Percentiles rank a stretch among this genome's conserved stretches.
Evolutionary conservation across 2,113 vertebrate genomes (phyloP).

Genomic region (Axis porcinus): DNA sequence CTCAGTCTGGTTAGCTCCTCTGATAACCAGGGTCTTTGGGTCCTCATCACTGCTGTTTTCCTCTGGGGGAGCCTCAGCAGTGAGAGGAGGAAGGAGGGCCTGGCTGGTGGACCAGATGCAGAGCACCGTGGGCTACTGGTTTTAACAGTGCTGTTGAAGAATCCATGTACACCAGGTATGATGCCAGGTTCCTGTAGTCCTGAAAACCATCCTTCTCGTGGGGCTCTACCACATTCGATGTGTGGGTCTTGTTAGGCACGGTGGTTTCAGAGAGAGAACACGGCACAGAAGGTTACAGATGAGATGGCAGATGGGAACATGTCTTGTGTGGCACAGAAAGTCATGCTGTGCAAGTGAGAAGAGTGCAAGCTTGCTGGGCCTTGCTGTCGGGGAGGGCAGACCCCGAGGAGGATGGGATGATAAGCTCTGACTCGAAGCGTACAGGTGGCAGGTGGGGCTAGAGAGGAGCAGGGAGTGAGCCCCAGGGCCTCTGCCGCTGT

Average conservation of each 20-base stretch:
- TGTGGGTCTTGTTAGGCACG: not conserved
- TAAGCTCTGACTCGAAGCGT: not conserved
- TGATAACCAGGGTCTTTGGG: not conserved
- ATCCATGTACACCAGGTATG: not conserved
- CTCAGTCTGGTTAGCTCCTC: not conserved
- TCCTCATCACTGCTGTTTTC: not conserved
- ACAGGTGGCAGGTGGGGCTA: not conserved
- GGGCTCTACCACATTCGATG: rapidly evolving
- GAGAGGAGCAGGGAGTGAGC: not conserved
- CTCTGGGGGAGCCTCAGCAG: not conserved
- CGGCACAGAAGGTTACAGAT: not conserved
- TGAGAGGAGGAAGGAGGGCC: not conserved
- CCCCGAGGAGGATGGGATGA: not conserved
- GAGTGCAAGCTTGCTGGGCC: not conserved
- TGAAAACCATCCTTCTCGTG: not conserved
- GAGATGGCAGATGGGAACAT: not conserved
- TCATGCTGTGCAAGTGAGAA: not conserved
- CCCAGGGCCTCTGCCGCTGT: not conserved
- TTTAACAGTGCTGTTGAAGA: not conserved
- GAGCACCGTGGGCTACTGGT: rapidly evolving
- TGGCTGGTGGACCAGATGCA: not conserved
- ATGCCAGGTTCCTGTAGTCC: not conserved
- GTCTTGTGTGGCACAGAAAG: not conserved
- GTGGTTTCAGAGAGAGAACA: not conserved
- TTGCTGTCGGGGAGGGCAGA: not conserved